Percentiles rank a stretch among this genome's conserved stretches.
Conservation (phyloP, 1,140 invertebrate genomes). For the Lasaia peninsularis region DNA sequence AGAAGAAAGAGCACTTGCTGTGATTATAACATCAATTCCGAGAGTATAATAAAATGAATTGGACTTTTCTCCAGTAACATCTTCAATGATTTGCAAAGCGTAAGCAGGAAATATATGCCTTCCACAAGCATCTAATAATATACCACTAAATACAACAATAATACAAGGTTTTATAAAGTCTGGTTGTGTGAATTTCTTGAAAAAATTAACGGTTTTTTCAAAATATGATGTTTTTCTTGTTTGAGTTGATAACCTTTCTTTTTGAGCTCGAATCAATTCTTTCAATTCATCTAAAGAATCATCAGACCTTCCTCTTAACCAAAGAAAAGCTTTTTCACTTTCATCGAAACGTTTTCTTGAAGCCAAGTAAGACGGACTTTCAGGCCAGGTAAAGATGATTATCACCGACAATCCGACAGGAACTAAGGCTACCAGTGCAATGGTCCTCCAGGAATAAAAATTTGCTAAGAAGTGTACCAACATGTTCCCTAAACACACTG, state of each 20-base stretch:
- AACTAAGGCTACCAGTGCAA: slow-evolving; percentile 33
- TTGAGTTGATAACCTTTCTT: slow-evolving; percentile 18
- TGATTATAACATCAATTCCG: too few species aligned
- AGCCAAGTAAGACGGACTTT: slow-evolving; percentile 47
- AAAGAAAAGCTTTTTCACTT: slow-evolving; percentile 38
- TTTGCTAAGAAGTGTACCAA: slow-evolving; percentile 37
- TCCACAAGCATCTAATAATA: slow-evolving; percentile 48
- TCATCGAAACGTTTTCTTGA: slow-evolving; percentile 34
- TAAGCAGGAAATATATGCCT: slow-evolving; percentile 58
- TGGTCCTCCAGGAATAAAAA: slow-evolving; percentile 40
- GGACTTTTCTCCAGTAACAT: too few species aligned
- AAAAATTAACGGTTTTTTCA: slow-evolving; percentile 26
- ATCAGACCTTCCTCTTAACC: slow-evolving; percentile 36
- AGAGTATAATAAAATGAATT: too few species aligned
- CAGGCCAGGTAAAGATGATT: slow-evolving; percentile 41
- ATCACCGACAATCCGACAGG: slow-evolving; percentile 28
- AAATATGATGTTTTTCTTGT: too few species aligned
- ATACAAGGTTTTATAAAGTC: slow-evolving; percentile 50
- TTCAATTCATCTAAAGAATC: slow-evolving; percentile 33
- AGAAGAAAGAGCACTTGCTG: too few species aligned
- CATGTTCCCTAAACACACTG: slow-evolving; percentile 38
- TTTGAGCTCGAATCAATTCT: slow-evolving; percentile 49
- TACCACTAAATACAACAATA: slow-evolving; percentile 35
- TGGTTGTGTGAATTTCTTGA: slow-evolving; percentile 44
- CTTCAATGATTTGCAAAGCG: slow-evolving; percentile 48